phyloP scores from a whole-genome alignment of 2,888 invertebrate genomes.

The Cheilosia grossa region DNA sequence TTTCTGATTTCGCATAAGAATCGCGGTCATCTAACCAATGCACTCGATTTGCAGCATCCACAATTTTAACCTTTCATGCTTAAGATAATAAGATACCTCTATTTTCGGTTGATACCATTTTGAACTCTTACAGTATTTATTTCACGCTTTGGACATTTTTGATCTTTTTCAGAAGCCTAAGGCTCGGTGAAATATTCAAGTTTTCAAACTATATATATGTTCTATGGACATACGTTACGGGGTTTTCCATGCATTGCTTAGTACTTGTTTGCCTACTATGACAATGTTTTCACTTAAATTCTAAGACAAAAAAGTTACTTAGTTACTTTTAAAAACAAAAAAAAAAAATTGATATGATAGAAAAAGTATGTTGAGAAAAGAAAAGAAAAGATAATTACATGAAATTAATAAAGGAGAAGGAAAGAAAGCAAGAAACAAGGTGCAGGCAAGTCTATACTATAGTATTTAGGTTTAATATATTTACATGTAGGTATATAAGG shows the following conservation, averaged over 20 bases:
- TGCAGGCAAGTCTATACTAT: slow-evolving; percentile 37
- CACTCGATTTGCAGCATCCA: no score
- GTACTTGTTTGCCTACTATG: background rate
- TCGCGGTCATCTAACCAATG: no score
- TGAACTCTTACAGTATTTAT: no score
- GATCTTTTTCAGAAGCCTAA: no score
- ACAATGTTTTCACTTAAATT: slow-evolving; percentile 2
- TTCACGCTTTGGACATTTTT: background rate
- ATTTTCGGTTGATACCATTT: no score
- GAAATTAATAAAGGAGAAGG: slow-evolving; percentile 39
- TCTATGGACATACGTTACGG: slow-evolving; percentile 12
- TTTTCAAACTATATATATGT: background rate
- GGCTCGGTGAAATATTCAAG: no score
- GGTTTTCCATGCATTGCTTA: slow-evolving; percentile 13
- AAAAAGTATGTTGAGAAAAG: slow-evolving; percentile 11
- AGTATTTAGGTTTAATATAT: slow-evolving; percentile 39
- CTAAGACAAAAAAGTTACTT: background rate
- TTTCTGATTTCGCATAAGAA: no score
- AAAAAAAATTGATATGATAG: background rate
- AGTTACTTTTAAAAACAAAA: background rate
- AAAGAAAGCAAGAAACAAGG: slow-evolving; percentile 38
- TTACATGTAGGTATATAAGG: slow-evolving; percentile 50
- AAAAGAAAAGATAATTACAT: slow-evolving; percentile 14
- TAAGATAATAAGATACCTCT: no score
- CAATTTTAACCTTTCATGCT: no score